phyloP scores from a whole-genome alignment of 1,140 invertebrate species.

The Drosophila gunungcola region DNA sequence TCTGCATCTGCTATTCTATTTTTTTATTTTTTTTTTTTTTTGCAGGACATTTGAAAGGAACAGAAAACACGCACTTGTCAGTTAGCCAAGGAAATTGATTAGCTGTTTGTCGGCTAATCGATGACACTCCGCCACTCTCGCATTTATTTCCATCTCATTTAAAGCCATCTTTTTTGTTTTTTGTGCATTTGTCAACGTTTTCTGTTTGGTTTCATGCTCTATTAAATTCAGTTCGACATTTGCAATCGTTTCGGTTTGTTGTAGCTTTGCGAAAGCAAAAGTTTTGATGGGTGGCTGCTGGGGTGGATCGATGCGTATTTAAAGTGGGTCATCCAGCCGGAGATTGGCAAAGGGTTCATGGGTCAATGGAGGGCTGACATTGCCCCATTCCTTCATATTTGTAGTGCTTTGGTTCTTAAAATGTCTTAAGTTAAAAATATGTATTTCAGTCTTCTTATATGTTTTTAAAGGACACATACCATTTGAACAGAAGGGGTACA shows the following conservation, averaged over 20 bases:
- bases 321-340: slow-evolving; percentile 12
- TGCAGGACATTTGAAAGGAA: slow-evolving; percentile 47
- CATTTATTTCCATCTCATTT: slow-evolving; percentile 48
- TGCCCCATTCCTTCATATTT: not conserved
- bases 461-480: no score
- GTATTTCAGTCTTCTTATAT: no score
- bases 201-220: slow-evolving; percentile 68
- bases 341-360: slow-evolving; percentile 16
- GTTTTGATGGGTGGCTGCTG: slow-evolving; percentile 24
- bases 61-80: slow-evolving; percentile 65
- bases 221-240: slow-evolving; percentile 60
- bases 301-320: slow-evolving; percentile 19
- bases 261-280: slow-evolving; percentile 44
- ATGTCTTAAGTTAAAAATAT: no score
- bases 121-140: slow-evolving; percentile 56
- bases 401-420: not conserved
- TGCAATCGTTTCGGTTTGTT: slow-evolving; percentile 26
- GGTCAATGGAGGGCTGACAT: slow-evolving; percentile 5
- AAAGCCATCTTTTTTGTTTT: not conserved
- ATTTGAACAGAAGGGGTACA: no score
- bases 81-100: slow-evolving; percentile 60
- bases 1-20: slow-evolving; percentile 60
- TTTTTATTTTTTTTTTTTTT: not conserved
- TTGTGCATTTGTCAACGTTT: slow-evolving; percentile 46
- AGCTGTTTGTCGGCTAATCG: slow-evolving; percentile 78